A percentile compares a stretch with the other conserved stretches of the same genome.
Evolutionary conservation across 1,140 invertebrate species (phyloP).

Genomic region (Hesperophylax magnus): DNA sequence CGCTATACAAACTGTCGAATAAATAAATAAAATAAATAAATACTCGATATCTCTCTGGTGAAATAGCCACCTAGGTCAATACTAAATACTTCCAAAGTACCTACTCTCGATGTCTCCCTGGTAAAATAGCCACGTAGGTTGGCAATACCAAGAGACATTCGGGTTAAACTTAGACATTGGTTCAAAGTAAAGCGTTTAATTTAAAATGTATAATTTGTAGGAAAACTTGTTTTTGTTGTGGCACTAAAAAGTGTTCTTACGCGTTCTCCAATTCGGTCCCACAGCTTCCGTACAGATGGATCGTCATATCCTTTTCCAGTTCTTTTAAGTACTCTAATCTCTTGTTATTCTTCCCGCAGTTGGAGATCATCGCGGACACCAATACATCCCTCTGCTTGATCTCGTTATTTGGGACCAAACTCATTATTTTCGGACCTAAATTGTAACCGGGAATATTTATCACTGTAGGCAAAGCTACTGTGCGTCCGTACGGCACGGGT

Average conservation of each 20-base stretch:
- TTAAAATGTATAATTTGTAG: no score
- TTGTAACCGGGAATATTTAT: neutral
- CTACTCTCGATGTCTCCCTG: no score
- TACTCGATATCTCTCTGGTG: no score
- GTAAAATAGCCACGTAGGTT: no score
- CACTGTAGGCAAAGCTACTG: slow-evolving; percentile 58
- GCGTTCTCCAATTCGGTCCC: slow-evolving; percentile 55
- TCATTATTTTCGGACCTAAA: neutral
- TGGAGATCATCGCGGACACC: slow-evolving; percentile 73
- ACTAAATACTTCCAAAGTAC: no score
- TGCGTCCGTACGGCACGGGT: slow-evolving; percentile 76
- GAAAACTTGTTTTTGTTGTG: no score
- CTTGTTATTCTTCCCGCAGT: slow-evolving; percentile 71
- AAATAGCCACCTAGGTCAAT: no score
- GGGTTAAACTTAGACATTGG: no score
- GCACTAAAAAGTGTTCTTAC: slow-evolving; percentile 32
- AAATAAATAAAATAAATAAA: no score
- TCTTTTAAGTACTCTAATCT: slow-evolving; percentile 73
- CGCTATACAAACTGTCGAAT: no score
- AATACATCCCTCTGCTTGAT: slow-evolving; percentile 63
- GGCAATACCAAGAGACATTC: no score
- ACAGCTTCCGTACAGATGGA: slow-evolving; percentile 75
- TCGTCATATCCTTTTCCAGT: slow-evolving; percentile 70
- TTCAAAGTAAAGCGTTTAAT: no score
- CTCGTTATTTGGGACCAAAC: slow-evolving; percentile 40